These are phyloP conservation scores for Sarcoramphus papa DNA, from an alignment of 2,797 vertebrate species.

Conservation along the genomic window DNA sequence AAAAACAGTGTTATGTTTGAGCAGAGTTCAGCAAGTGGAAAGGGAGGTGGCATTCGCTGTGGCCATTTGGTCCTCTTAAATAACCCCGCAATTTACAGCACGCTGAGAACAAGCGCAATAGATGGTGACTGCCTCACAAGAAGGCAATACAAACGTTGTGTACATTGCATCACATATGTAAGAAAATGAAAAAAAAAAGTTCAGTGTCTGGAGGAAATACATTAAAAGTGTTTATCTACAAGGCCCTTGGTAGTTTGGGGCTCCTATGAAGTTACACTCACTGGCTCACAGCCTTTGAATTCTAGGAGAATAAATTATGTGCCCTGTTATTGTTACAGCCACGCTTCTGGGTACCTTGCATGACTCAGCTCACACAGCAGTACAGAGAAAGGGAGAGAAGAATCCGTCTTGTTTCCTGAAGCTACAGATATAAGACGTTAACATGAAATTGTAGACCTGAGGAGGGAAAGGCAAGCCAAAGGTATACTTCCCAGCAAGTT, in stretches of 20 bases:
- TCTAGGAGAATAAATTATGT: neutral
- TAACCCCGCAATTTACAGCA: neutral
- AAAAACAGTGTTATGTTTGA: constrained; percentile 7
- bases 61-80: neutral
- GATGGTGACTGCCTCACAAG: neutral
- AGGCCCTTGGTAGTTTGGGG: neutral
- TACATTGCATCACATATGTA: neutral
- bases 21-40: constrained; percentile 4
- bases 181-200: neutral
- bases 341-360: neutral
- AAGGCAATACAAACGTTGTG: neutral
- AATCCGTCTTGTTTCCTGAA: constrained; percentile 3
- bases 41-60: neutral
- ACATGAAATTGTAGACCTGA: neutral
- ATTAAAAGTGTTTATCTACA: neutral
- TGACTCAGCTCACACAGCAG: neutral
- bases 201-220: neutral
- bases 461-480: neutral
- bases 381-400: neutral
- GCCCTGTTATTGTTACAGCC: neutral
- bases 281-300: neutral
- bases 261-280: neutral
- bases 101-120: neutral
- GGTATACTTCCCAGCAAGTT: neutral
- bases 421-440: neutral